Percentiles rank a stretch among this genome's conserved stretches.
phyloP scores from a whole-genome alignment of 2,888 invertebrate genomes.

The Epsilonema sp. region DNA sequence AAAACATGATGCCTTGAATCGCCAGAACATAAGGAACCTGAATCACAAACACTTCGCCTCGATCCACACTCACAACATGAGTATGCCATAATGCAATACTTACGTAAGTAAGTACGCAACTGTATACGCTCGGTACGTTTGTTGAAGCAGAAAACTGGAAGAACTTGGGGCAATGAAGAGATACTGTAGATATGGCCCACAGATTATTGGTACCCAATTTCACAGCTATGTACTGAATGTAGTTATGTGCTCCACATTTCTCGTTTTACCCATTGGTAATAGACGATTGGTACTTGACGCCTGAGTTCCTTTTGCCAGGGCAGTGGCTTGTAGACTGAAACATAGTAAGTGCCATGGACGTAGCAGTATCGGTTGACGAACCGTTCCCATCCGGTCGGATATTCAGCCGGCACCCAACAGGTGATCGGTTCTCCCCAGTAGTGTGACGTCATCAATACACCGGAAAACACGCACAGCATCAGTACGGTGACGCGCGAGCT shows the following conservation, averaged over 20 bases:
- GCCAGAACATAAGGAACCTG: conserved; percentile 25
- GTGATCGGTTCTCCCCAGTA: conserved; percentile 25
- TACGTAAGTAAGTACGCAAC: too few species aligned
- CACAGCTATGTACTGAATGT: too few species aligned
- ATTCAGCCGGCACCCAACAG: conserved; percentile 26
- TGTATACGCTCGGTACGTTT: too few species aligned
- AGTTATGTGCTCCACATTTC: too few species aligned
- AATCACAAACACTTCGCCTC: too few species aligned
- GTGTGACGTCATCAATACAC: conserved; percentile 19
- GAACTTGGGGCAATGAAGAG: too few species aligned
- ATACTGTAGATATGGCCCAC: too few species aligned
- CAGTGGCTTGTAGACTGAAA: conserved; percentile 17
- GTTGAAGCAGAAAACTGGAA: too few species aligned
- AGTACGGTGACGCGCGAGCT: conserved; percentile 17
- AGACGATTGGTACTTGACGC: conserved; percentile 17
- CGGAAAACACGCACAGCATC: conserved; percentile 19
- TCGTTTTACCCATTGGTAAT: conserved; percentile 24
- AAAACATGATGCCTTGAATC: conserved; percentile 23
- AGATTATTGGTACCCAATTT: background rate
- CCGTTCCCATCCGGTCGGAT: conserved; percentile 19
- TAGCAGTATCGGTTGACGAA: conserved; percentile 26
- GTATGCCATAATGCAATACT: too few species aligned
- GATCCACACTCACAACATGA: too few species aligned
- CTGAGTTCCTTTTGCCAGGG: conserved; percentile 16
- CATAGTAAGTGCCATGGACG: conserved; percentile 26